Evolutionary conservation across 2,888 invertebrate species (phyloP), one percentile per base, ranked within the genome.

Genomic region (Dugesia japonica): DNA sequence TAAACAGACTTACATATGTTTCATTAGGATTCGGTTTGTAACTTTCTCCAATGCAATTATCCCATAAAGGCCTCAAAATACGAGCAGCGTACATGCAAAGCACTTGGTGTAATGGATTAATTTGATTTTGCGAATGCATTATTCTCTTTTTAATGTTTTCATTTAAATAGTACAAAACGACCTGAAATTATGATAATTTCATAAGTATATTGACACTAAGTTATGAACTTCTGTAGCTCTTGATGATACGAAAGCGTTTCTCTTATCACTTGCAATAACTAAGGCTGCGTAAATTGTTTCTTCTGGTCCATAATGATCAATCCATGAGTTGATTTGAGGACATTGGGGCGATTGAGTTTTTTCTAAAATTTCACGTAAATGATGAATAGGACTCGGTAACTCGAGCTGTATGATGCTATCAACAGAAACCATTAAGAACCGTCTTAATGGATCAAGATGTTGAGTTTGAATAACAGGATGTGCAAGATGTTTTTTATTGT

Each of bases 391-490:
- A n/a, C 33, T 74, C 27, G 76, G 76, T 28, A 76, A 20, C 31
- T 76, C 76, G 17, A 76, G n/a, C n/a, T 74, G 76, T n/a, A 74
- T 76, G 1, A 76, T 27, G 9, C 77, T 76, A 23, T 77, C 38
- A 13, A 71, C 76, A 4, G 77, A 77, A 17, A 77, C 71, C 77
- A 94, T 88, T 9, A 93, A 90, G 85, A 92, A 91, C 82, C 89
- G 89, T 42, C 89, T 87, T 0, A 89, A 89, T 17, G 88, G 87
- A 80, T 90, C 89, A 79, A 88, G 87, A 81, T 90, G 90, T 81
- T 91, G 90, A 0, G 89, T 87, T 7, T 90, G 89, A 0, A 89
- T 86, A 71, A 89, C 84, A 0, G 90, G 90, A 0, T 89, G 89
- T 28, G 26, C 27, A 20, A n/a, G 7, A 28, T 23, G 28, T 9